These are phyloP conservation scores for Orchesella flavescens DNA, from an alignment of 2,888 invertebrate genomes.

Conservation along the genomic window DNA sequence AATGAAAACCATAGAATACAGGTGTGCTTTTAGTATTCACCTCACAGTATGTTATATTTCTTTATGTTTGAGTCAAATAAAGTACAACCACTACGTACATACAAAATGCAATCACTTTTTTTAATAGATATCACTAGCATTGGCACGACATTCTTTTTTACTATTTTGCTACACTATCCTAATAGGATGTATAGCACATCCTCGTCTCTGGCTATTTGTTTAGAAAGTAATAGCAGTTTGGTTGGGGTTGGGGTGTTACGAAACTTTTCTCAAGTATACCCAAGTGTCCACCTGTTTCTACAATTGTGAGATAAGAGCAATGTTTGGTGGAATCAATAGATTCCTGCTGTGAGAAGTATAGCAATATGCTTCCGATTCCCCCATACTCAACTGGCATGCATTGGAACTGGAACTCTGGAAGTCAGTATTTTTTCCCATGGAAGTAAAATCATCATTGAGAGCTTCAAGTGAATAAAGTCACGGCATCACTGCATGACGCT, in stretches of 20 bases:
- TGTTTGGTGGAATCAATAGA: constrained; percentile 5
- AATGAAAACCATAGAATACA: too few relatives aligned
- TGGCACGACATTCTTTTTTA: constrained; percentile 6
- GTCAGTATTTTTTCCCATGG: not conserved
- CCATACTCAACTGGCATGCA: not conserved
- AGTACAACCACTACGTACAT: too few relatives aligned
- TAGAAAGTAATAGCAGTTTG: not conserved
- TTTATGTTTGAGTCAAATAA: too few relatives aligned
- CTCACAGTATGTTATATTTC: too few relatives aligned
- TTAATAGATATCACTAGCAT: constrained; percentile 29
- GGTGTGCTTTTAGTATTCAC: too few relatives aligned
- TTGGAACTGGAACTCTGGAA: not conserved
- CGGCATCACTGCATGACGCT: too few relatives aligned
- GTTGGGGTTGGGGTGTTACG: not conserved
- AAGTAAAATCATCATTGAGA: not conserved
- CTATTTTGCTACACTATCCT: too few relatives aligned
- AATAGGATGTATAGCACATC: not conserved
- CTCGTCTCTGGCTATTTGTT: not conserved
- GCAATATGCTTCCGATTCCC: not conserved
- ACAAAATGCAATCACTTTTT: not conserved
- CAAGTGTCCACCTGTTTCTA: constrained; percentile 31
- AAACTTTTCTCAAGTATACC: constrained; percentile 17
- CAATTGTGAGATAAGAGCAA: too few relatives aligned
- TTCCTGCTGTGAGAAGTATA: constrained; percentile 4
- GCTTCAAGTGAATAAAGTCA: too few relatives aligned